Conservation (phyloP, 2,797 vertebrate species). For the Oreortyx pictus region DNA sequence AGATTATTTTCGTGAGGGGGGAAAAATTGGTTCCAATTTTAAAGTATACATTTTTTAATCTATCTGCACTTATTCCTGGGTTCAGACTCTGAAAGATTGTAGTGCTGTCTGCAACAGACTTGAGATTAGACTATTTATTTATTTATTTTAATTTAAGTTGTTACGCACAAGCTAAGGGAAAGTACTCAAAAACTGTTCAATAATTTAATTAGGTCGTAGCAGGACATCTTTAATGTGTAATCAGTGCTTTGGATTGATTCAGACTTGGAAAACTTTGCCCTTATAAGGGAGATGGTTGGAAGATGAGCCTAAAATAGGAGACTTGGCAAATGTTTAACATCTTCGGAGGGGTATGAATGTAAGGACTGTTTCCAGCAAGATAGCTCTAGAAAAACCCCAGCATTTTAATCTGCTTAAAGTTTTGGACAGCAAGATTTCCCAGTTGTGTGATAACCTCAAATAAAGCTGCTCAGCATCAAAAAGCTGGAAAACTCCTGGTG, state of each 20-base stretch:
- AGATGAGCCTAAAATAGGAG: conserved; percentile 25
- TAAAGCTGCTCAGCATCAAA: background rate
- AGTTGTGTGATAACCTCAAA: background rate
- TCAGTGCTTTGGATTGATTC: background rate
- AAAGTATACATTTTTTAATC: background rate
- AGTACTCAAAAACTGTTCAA: background rate
- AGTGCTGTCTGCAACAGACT: background rate
- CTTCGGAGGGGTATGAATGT: conserved; percentile 3
- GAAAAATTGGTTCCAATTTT: background rate
- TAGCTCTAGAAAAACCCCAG: conserved; percentile 13
- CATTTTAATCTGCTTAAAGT: background rate
- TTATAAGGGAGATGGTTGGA: conserved; percentile 31
- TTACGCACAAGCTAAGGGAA: background rate
- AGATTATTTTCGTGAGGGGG: background rate
- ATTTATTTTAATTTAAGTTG: background rate
- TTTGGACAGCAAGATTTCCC: conserved; percentile 5
- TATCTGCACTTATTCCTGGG: background rate
- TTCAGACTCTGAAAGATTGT: background rate
- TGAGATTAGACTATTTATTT: background rate
- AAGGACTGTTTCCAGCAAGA: conserved; percentile 19
- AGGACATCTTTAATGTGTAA: background rate
- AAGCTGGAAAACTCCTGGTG: background rate
- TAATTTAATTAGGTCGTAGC: conserved; percentile 5
- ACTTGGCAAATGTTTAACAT: conserved; percentile 1
- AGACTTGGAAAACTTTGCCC: conserved; percentile 32